Evolutionary conservation across 2,113 vertebrate genomes (phyloP).

Genomic region (Oceanites oceanicus): DNA sequence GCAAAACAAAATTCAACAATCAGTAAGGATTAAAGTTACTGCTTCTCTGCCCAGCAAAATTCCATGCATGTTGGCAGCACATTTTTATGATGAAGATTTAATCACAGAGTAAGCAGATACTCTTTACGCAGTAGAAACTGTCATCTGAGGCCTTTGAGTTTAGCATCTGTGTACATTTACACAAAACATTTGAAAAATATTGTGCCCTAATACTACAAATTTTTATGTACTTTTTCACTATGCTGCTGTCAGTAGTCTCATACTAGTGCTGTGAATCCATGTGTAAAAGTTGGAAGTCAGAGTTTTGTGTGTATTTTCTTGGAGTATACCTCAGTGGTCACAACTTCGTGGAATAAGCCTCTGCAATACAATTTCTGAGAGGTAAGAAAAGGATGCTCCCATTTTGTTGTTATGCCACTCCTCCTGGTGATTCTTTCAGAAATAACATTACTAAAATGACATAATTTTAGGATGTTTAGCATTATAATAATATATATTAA

Average conservation of each 20-base stretch:
- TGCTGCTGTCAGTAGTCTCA: background rate
- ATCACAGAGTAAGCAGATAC: background rate
- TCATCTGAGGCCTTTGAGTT: background rate
- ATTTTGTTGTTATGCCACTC: background rate
- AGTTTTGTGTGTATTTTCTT: background rate
- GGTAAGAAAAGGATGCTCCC: background rate
- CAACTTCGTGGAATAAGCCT: background rate
- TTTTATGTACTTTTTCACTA: background rate
- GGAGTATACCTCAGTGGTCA: too few relatives aligned
- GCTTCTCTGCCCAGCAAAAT: background rate
- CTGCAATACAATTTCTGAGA: background rate
- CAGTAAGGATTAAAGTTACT: background rate
- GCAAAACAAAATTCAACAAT: background rate
- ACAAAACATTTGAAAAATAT: background rate
- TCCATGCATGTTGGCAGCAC: background rate
- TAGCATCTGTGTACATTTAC: background rate
- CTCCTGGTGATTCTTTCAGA: background rate
- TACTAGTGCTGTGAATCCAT: background rate
- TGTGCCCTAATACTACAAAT: background rate
- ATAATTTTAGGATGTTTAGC: fast-evolving
- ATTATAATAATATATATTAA: background rate
- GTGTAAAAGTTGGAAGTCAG: background rate
- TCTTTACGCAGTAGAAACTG: background rate
- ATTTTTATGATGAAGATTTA: background rate
- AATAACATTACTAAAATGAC: background rate